A percentile compares a stretch with the other conserved stretches of the same genome.
Conservation (phyloP, 23 tunicate genomes). For the Styela clava region DNA sequence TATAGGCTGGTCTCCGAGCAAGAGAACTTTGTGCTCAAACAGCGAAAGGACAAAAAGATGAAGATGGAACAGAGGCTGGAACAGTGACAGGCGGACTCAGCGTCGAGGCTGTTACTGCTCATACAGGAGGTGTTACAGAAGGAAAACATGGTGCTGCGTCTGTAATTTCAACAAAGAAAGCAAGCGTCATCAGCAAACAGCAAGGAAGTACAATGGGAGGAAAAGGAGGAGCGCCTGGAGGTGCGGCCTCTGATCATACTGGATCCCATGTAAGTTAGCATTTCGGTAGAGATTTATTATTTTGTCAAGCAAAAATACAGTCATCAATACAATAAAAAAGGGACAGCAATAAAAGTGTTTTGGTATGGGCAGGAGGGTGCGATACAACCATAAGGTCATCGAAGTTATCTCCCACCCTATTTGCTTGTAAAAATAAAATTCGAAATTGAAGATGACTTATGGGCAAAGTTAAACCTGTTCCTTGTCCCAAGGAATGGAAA, state of each 20-base stretch:
- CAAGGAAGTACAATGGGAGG: constrained; percentile 68
- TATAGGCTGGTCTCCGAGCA: constrained; percentile 76
- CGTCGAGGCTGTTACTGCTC: constrained; percentile 86
- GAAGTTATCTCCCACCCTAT: too few relatives aligned
- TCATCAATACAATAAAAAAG: too few relatives aligned
- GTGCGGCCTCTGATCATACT: constrained; percentile 66
- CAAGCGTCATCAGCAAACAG: constrained; percentile 79
- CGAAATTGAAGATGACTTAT: too few relatives aligned
- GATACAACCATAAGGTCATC: too few relatives aligned
- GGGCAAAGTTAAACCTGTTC: too few relatives aligned
- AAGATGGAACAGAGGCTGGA: constrained; percentile 50
- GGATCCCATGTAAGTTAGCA: constrained; percentile 74
- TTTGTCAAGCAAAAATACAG: too few relatives aligned
- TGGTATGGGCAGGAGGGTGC: too few relatives aligned
- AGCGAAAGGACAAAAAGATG: constrained; percentile 60
- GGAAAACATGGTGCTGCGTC: constrained; percentile 70
- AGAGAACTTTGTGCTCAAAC: constrained; percentile 72
- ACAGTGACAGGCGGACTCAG: constrained; percentile 70
- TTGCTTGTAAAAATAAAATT: too few relatives aligned
- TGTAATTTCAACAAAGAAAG: constrained; percentile 72
- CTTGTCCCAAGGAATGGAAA: too few relatives aligned
- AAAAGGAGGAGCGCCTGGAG: constrained; percentile 28
- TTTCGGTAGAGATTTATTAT: neutral
- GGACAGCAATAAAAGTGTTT: too few relatives aligned
- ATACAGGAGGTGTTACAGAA: constrained; percentile 55